Conservation (phyloP, 2,797 vertebrate species). For the Microhierax caerulescens region DNA sequence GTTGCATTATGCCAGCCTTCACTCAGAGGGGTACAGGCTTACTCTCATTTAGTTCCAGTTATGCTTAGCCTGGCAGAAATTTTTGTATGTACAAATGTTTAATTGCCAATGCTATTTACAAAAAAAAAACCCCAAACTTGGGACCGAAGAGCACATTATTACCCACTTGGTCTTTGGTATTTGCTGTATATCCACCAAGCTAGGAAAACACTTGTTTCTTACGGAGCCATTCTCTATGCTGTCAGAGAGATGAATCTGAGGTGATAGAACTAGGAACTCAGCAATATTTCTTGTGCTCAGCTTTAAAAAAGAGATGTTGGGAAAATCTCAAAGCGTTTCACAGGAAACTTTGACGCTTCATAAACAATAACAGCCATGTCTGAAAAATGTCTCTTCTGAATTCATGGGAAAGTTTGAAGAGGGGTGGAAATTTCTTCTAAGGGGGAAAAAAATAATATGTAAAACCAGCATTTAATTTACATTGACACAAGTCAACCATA, state of each 20-base stretch:
- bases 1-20: background rate
- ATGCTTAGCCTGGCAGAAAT: background rate
- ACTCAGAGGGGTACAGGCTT: background rate
- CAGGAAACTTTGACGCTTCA: background rate
- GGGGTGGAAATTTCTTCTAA: background rate
- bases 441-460: background rate
- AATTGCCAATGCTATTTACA: background rate
- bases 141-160: background rate
- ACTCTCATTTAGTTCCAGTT: background rate
- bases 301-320: background rate
- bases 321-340: background rate
- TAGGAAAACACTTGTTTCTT: background rate
- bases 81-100: background rate
- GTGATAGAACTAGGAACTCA: background rate
- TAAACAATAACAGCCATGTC: background rate
- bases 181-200: background rate
- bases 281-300: background rate
- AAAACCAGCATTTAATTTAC: background rate
- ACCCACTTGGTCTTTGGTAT: background rate
- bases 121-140: background rate
- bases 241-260: background rate
- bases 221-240: background rate
- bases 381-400: background rate
- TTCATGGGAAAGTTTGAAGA: background rate
- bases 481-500: background rate